These are phyloP conservation scores for Lagorchestes hirsutus DNA, from an alignment of 2,797 vertebrate genomes.

Conservation along the genomic window DNA sequence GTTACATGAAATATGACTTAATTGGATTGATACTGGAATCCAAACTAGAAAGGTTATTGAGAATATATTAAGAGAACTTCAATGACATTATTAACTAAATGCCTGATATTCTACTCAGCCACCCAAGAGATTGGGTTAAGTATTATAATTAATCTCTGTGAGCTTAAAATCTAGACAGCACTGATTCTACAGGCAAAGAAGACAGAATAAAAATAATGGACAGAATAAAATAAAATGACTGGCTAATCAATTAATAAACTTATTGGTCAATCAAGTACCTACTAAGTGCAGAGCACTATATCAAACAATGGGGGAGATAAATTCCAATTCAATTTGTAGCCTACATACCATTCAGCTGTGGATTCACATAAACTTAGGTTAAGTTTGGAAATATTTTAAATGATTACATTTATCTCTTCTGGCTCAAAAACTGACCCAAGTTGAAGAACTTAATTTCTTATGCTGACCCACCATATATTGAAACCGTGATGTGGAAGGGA, in stretches of 20 bases:
- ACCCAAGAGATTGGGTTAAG: neutral
- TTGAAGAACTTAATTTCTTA: neutral
- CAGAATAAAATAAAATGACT: neutral
- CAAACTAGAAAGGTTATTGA: neutral
- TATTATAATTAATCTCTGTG: neutral
- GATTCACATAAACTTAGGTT: neutral
- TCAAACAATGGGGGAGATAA: neutral
- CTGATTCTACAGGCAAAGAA: neutral
- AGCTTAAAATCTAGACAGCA: neutral
- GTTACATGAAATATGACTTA: neutral
- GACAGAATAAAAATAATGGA: neutral
- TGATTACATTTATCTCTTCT: neutral
- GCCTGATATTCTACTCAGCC: neutral
- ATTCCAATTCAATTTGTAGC: neutral
- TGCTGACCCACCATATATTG: no score
- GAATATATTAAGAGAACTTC: neutral
- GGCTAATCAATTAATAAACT: neutral
- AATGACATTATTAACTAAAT: neutral
- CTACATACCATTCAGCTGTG: neutral
- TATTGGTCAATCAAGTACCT: neutral
- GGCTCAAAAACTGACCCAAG: neutral
- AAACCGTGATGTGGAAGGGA: no score
- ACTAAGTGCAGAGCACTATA: neutral
- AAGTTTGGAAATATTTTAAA: neutral
- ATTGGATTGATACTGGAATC: neutral